Conservation (phyloP, 1,140 invertebrate species). For the Cepaea nemoralis region DNA sequence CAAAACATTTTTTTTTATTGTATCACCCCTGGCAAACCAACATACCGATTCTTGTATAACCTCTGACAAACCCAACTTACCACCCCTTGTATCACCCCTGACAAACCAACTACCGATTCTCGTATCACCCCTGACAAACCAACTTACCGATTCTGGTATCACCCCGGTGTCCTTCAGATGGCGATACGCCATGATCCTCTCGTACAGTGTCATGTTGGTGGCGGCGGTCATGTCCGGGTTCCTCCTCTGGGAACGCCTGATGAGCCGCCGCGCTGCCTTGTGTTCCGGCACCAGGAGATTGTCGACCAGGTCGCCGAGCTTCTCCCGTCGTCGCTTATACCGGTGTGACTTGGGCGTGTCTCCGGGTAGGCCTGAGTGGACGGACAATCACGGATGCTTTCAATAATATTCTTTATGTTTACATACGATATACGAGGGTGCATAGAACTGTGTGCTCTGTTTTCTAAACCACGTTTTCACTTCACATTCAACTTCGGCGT, state of each 20-base stretch:
- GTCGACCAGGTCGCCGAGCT: slow-evolving; percentile 21
- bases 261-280: slow-evolving; percentile 28
- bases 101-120: neutral
- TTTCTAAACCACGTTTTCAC: too few relatives aligned
- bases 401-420: too few relatives aligned
- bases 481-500: too few relatives aligned
- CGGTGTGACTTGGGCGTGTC: neutral
- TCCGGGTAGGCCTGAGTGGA: slow-evolving; percentile 22
- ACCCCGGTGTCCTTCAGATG: slow-evolving; percentile 7
- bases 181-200: slow-evolving; percentile 35
- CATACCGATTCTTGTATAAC: too few relatives aligned
- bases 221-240: slow-evolving; percentile 7
- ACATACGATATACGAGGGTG: too few relatives aligned
- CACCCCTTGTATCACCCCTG: too few relatives aligned
- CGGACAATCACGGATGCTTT: too few relatives aligned
- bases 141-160: neutral
- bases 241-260: slow-evolving; percentile 1
- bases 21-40: too few relatives aligned
- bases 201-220: slow-evolving; percentile 35
- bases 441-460: too few relatives aligned
- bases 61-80: too few relatives aligned
- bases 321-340: neutral
- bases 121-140: too few relatives aligned
- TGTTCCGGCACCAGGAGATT: slow-evolving; percentile 21
- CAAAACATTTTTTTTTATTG: too few relatives aligned